Conservation (phyloP, 2,888 invertebrate species). For the Aspidiotus destructor region DNA sequence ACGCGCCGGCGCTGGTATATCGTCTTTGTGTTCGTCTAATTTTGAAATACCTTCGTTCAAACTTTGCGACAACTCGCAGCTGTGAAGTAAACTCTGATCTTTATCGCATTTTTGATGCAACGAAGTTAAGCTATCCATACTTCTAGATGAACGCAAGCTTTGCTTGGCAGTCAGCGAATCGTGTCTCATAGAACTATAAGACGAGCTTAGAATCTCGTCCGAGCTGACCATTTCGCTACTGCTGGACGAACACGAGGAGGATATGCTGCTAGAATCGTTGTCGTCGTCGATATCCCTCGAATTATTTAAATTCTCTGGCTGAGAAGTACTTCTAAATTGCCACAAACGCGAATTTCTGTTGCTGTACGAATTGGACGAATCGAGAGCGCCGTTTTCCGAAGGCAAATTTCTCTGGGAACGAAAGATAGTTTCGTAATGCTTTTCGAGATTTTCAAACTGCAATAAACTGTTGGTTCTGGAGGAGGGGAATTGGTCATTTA, state of each 20-base stretch:
- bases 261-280: conserved; percentile 35
- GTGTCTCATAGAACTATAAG: conserved; percentile 29
- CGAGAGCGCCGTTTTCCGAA: conserved; percentile 36
- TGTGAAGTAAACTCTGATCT: conserved; percentile 31
- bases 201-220: conserved; percentile 34
- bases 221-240: conserved; percentile 35
- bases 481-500: conserved; percentile 38
- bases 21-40: conserved; percentile 22
- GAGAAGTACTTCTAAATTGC: conserved; percentile 39
- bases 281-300: conserved; percentile 32
- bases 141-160: conserved; percentile 44
- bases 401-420: conserved; percentile 38
- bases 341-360: conserved; percentile 41
- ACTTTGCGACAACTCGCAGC: conserved; percentile 38
- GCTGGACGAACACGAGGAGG: conserved; percentile 35
- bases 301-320: conserved; percentile 25
- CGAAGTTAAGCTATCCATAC: conserved; percentile 46
- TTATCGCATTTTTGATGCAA: conserved; percentile 30
- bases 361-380: conserved; percentile 43
- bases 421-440: conserved; percentile 51
- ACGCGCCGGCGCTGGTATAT: conserved; percentile 24
- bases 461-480: conserved; percentile 65
- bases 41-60: conserved; percentile 34
- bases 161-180: conserved; percentile 22
- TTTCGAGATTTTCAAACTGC: conserved; percentile 75